A percentile compares a stretch with the other conserved stretches of the same genome.
Evolutionary conservation across 2,888 invertebrate genomes (phyloP).

Genomic region (Peribatodes rhomboidaria): DNA sequence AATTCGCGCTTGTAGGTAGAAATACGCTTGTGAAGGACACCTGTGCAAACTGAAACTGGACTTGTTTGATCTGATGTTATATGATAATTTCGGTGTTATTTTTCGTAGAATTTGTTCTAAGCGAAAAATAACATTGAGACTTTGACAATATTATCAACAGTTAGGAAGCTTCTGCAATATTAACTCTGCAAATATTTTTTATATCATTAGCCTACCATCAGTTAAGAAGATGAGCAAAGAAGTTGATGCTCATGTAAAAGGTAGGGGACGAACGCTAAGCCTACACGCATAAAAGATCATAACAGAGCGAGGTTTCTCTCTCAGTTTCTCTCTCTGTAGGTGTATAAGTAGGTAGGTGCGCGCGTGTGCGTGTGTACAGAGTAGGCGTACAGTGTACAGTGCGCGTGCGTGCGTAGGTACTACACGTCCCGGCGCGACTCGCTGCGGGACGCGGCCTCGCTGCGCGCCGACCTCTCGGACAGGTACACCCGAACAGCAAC

Average conservation of each 20-base stretch:
- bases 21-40: not conserved
- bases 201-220: no score
- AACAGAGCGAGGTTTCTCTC: no score
- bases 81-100: not conserved
- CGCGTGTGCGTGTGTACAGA: not conserved
- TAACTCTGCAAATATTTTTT: no score
- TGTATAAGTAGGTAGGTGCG: not conserved
- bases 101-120: not conserved
- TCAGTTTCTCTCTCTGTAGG: not conserved
- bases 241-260: no score
- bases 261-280: no score
- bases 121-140: not conserved
- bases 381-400: slow-evolving; percentile 8
- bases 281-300: no score
- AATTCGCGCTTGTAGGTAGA: not conserved
- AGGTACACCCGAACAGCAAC: slow-evolving; percentile 60
- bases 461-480: slow-evolving; percentile 78
- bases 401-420: slow-evolving; percentile 51
- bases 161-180: no score
- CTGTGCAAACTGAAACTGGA: slow-evolving; percentile 1
- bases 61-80: not conserved
- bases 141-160: not conserved
- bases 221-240: no score
- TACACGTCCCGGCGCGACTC: slow-evolving; percentile 56
- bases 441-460: slow-evolving; percentile 70